Conservation (phyloP, 2,113 vertebrate species). For the Ploceus nigricollis region DNA sequence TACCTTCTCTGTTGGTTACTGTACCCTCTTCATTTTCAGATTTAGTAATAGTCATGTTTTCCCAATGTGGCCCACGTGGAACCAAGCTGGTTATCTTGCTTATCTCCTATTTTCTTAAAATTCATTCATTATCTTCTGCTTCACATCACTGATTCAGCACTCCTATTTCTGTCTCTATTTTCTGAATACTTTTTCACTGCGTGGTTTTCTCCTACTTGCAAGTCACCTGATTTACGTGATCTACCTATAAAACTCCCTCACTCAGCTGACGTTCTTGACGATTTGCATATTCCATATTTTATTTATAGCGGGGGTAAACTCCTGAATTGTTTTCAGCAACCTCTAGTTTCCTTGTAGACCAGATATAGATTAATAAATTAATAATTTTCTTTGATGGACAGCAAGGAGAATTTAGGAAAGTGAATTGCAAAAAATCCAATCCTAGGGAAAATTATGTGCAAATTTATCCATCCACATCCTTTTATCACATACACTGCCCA, state of each 20-base stretch:
- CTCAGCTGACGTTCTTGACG: neutral
- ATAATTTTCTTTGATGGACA: neutral
- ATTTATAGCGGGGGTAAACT: neutral
- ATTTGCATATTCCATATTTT: neutral
- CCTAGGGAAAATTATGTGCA: neutral
- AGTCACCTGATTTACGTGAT: neutral
- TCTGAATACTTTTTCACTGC: neutral
- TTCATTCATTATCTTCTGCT: neutral
- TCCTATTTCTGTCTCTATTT: neutral
- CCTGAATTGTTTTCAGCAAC: neutral
- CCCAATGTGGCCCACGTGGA: neutral
- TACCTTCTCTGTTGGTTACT: neutral
- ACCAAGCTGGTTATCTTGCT: neutral
- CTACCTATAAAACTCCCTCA: neutral
- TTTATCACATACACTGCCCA: neutral
- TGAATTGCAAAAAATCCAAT: neutral
- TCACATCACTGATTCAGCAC: neutral
- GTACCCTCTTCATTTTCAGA: neutral
- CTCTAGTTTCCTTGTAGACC: neutral
- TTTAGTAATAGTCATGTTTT: neutral
- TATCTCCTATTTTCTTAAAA: neutral
- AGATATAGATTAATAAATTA: neutral
- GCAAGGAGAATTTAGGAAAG: neutral
- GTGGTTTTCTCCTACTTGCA: neutral
- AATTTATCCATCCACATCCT: neutral